Evolutionary conservation across 2,888 invertebrate species (phyloP).

Genomic region (Hirtodrosophila cameraria): DNA sequence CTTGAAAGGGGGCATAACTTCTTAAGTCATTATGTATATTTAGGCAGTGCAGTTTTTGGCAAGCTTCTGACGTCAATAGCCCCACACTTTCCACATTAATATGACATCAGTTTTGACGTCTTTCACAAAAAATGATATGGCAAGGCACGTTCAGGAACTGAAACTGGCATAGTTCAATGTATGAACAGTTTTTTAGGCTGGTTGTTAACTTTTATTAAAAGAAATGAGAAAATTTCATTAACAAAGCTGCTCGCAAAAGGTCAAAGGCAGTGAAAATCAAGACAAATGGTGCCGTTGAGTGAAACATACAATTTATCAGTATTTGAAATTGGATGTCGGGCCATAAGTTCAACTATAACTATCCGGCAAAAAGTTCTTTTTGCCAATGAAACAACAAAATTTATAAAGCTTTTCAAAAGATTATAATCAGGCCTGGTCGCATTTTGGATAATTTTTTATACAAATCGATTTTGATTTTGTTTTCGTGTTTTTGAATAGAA

Average conservation of each 20-base stretch:
- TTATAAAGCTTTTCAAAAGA: too few species aligned
- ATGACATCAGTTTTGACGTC: conserved; percentile 22
- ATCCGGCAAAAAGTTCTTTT: too few species aligned
- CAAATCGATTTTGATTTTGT: too few species aligned
- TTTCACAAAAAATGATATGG: conserved; percentile 5
- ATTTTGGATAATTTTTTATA: too few species aligned
- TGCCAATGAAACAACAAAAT: too few species aligned
- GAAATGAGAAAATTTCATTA: conserved; percentile 44
- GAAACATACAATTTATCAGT: conserved; percentile 27
- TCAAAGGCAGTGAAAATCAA: conserved; percentile 10
- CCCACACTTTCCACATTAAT: neutral
- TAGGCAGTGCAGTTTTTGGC: conserved; percentile 12
- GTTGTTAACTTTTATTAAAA: conserved; percentile 35
- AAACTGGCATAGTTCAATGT: conserved; percentile 2
- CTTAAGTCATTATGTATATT: neutral
- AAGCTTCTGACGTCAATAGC: conserved; percentile 14
- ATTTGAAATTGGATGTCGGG: too few species aligned
- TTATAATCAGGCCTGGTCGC: too few species aligned
- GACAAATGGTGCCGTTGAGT: conserved; percentile 24
- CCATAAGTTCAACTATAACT: too few species aligned
- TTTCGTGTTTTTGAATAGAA: too few species aligned
- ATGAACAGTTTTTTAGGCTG: neutral
- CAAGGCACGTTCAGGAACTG: conserved; percentile 19
- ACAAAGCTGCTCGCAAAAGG: conserved; percentile 3
- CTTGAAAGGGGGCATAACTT: neutral